A percentile compares a stretch with the other conserved stretches of the same genome.
phyloP scores from a whole-genome alignment of 2,797 vertebrate genomes.

The Yasuhikotakia modesta region DNA sequence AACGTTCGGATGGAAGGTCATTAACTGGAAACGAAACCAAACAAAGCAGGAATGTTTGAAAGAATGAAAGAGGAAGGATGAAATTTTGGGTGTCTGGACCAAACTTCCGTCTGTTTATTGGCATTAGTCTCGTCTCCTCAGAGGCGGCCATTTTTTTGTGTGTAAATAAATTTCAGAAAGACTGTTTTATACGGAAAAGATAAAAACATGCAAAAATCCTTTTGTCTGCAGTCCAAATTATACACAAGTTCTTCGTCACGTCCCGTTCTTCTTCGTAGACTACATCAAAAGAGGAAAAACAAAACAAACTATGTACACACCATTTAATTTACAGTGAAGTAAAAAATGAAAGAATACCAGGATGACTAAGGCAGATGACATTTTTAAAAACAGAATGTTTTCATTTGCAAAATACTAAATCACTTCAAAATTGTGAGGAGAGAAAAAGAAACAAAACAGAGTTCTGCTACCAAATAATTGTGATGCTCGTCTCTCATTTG shows the following conservation, averaged over 20 bases:
- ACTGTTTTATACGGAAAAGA: slow-evolving; percentile 90
- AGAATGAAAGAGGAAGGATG: slow-evolving; percentile 15
- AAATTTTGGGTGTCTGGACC: slow-evolving; percentile 20
- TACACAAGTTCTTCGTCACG: slow-evolving; percentile 88
- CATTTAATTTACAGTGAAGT: slow-evolving; percentile 92
- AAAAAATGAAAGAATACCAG: slow-evolving; percentile 78
- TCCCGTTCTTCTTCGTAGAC: slow-evolving; percentile 89
- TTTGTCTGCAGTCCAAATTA: slow-evolving; percentile 97
- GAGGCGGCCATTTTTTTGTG: slow-evolving; percentile 41
- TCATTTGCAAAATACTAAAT: slow-evolving; percentile 82
- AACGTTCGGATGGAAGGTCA: slow-evolving; percentile 5
- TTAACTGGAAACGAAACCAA: background rate
- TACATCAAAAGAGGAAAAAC: slow-evolving; percentile 83
- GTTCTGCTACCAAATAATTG: slow-evolving; percentile 86
- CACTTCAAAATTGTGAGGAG: slow-evolving; percentile 73
- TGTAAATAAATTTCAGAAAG: slow-evolving; percentile 85
- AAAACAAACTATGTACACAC: slow-evolving; percentile 82
- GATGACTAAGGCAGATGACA: slow-evolving; percentile 82
- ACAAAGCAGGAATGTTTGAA: background rate
- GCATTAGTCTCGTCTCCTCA: slow-evolving; percentile 46
- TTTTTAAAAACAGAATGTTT: too few species aligned
- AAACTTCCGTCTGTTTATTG: slow-evolving; percentile 30
- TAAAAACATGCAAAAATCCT: slow-evolving; percentile 99
- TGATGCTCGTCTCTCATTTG: slow-evolving; percentile 86
- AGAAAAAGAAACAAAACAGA: slow-evolving; percentile 58